phyloP scores from a whole-genome alignment of 2,113 vertebrate species.

The Sterrhoptilus dennistouni region DNA sequence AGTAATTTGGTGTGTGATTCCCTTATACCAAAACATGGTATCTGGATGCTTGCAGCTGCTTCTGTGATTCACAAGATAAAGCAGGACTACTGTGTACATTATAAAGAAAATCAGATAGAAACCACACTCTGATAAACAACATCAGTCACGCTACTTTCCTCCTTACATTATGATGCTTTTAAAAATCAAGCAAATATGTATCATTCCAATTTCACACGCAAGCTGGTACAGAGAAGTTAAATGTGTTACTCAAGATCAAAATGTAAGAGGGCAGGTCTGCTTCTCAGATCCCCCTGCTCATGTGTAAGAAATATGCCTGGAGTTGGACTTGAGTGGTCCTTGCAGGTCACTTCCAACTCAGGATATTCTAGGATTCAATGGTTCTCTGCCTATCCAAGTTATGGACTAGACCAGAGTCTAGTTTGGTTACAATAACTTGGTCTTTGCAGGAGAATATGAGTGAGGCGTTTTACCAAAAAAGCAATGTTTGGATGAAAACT shows the following conservation, averaged over 20 bases:
- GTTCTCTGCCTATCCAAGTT: background rate
- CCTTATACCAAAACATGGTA: background rate
- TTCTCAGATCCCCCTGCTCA: background rate
- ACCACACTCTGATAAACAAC: background rate
- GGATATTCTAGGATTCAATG: background rate
- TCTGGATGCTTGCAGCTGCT: background rate
- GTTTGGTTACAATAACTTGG: background rate
- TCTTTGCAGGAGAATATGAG: background rate
- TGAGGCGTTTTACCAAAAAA: background rate
- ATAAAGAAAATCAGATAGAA: constrained; percentile 3
- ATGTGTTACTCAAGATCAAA: background rate
- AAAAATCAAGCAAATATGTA: background rate
- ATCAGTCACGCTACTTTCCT: background rate
- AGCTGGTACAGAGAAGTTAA: background rate
- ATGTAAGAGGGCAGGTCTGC: background rate
- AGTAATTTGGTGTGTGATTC: background rate
- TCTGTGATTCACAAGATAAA: background rate
- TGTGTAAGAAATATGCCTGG: background rate
- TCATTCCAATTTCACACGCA: background rate
- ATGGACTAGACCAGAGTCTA: background rate
- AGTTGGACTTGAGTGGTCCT: background rate
- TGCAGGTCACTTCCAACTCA: background rate
- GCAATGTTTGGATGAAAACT: background rate
- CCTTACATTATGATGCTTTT: background rate
- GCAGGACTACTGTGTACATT: background rate